Conservation (phyloP, 2,113 vertebrate species). For the Apistogramma diplotaenia region DNA sequence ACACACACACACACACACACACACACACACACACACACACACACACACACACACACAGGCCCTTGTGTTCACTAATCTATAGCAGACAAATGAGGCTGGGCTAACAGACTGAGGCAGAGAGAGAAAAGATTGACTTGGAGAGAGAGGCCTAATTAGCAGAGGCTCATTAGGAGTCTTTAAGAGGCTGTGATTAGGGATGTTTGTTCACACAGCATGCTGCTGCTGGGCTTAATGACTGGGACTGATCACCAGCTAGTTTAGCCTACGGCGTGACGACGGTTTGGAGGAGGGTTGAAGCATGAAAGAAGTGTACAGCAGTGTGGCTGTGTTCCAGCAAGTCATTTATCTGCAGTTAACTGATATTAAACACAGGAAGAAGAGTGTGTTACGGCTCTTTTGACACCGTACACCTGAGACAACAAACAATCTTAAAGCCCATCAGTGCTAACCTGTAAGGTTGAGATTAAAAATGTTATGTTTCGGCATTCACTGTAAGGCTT, state of each 20-base stretch:
- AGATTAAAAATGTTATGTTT: background rate
- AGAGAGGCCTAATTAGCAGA: constrained; percentile 77
- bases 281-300: constrained; percentile 22
- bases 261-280: constrained; percentile 71
- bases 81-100: constrained; percentile 71
- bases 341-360: constrained; percentile 64
- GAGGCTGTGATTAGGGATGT: constrained; percentile 88
- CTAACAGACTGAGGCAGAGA: constrained; percentile 54
- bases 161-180: constrained; percentile 88
- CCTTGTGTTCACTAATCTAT: constrained; percentile 68
- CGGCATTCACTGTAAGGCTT: background rate
- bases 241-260: constrained; percentile 69
- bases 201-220: constrained; percentile 73
- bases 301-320: constrained; percentile 11
- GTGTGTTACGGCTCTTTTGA: background rate
- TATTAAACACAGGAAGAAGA: constrained; percentile 41
- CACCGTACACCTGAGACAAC: background rate
- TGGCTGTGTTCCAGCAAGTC: constrained; percentile 30
- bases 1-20: constrained; percentile 77
- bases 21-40: constrained; percentile 55
- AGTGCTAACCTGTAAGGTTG: background rate
- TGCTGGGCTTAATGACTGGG: constrained; percentile 72
- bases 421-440: background rate
- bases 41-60: constrained; percentile 74
- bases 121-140: constrained; percentile 67